Evolutionary conservation across 2,888 invertebrate genomes (phyloP).

Genomic region (Chalcosyrphus nemorum): DNA sequence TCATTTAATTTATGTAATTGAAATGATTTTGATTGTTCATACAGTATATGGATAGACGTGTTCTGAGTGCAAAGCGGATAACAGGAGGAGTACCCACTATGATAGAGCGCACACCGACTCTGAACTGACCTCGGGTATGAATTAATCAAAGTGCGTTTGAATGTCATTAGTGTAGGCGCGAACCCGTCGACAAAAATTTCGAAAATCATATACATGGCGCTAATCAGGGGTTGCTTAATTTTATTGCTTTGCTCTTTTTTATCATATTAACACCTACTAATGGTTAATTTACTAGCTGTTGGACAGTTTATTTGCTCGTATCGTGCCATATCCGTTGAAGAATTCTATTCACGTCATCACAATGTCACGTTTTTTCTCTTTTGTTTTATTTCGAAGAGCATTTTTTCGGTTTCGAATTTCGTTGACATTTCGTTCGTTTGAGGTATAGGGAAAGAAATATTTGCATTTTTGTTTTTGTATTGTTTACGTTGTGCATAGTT

Average conservation of each 20-base stretch:
- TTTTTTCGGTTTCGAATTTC: slow-evolving; percentile 21
- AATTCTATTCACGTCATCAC: slow-evolving; percentile 20
- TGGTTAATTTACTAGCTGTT: slow-evolving; percentile 18
- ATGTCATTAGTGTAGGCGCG: background rate
- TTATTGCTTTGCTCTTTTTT: slow-evolving; percentile 3
- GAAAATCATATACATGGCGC: slow-evolving; percentile 4
- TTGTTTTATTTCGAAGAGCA: background rate
- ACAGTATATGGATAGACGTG: background rate
- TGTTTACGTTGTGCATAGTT: slow-evolving; percentile 22
- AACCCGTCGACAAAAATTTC: background rate
- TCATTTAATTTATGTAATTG: slow-evolving; percentile 59
- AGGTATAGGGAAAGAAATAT: background rate
- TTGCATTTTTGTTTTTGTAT: background rate
- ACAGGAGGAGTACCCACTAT: background rate
- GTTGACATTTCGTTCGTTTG: too few species aligned
- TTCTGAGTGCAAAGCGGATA: background rate
- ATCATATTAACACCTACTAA: slow-evolving; percentile 5
- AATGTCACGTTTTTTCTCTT: slow-evolving; percentile 5
- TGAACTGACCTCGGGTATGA: slow-evolving; percentile 23
- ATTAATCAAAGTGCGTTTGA: slow-evolving; percentile 3
- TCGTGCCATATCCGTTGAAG: slow-evolving; percentile 4
- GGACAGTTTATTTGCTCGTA: background rate
- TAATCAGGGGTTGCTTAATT: background rate
- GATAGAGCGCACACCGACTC: background rate
- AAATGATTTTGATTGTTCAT: slow-evolving; percentile 36